Conservation (phyloP, 2,113 vertebrate species). For the Prunella fulvescens region DNA sequence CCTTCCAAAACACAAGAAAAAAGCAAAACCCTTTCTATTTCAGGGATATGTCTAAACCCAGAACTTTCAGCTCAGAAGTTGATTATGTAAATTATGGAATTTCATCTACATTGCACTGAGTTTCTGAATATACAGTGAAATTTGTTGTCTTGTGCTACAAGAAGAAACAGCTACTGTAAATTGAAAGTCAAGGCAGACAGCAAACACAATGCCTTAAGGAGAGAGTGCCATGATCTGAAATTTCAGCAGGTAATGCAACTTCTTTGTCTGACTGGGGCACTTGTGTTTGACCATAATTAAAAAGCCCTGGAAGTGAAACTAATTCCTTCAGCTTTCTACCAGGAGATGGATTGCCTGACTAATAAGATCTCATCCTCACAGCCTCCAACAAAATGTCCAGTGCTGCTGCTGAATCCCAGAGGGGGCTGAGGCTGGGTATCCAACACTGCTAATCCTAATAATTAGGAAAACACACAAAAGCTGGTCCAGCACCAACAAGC, state of each 20-base stretch:
- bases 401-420: not conserved
- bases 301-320: conserved; percentile 33
- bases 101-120: not conserved
- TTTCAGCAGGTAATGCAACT: not conserved
- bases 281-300: not conserved
- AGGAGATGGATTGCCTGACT: not conserved
- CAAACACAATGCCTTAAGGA: not conserved
- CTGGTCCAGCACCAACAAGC: not conserved
- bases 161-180: not conserved
- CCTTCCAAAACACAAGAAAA: not conserved
- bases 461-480: not conserved
- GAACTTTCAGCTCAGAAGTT: not conserved
- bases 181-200: not conserved
- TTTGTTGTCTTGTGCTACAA: not conserved
- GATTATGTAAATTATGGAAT: not conserved
- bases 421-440: not conserved
- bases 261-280: not conserved
- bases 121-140: not conserved
- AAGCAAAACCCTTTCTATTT: not conserved
- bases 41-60: not conserved
- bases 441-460: not conserved
- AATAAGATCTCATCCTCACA: not conserved
- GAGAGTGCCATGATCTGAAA: not conserved
- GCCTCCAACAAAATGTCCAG: not conserved
- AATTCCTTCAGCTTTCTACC: conserved; percentile 1